phyloP scores from a whole-genome alignment of 1,140 invertebrate genomes.

The Drosophila nigrodunni region DNA sequence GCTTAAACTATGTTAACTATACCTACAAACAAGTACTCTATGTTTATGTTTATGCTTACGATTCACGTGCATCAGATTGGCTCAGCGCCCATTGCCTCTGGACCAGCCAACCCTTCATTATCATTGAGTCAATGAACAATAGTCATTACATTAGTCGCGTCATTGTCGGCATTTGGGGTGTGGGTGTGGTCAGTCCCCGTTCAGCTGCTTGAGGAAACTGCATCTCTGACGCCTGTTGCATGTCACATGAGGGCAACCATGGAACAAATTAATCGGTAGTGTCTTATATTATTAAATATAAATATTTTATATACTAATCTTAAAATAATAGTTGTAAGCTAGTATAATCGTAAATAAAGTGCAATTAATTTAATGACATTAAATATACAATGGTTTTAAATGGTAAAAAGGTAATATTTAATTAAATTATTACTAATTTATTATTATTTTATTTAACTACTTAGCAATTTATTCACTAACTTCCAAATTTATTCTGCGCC shows the following conservation, averaged over 20 bases:
- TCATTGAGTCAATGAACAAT: slow-evolving; percentile 72
- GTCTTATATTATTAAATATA: slow-evolving; percentile 16
- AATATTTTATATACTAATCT: slow-evolving; percentile 7
- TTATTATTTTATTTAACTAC: too few relatives aligned
- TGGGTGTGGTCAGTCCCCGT: slow-evolving; percentile 1
- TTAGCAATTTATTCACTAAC: too few relatives aligned
- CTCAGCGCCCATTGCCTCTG: not conserved
- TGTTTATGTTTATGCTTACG: slow-evolving; percentile 16
- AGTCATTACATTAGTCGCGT: slow-evolving; percentile 74
- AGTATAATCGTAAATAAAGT: slow-evolving; percentile 59
- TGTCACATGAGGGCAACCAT: slow-evolving; percentile 25
- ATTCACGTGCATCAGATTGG: not conserved
- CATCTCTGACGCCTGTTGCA: slow-evolving; percentile 13
- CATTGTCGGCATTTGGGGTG: slow-evolving; percentile 14
- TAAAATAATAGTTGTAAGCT: not conserved
- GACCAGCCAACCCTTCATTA: slow-evolving; percentile 3
- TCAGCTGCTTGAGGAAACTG: not conserved
- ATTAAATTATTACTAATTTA: too few relatives aligned
- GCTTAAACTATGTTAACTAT: slow-evolving; percentile 49
- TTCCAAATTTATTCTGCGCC: too few relatives aligned
- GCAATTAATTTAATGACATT: slow-evolving; percentile 52
- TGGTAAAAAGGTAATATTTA: too few relatives aligned
- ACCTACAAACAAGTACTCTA: slow-evolving; percentile 19
- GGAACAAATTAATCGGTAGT: slow-evolving; percentile 66
- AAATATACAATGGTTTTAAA: not conserved